Conservation (phyloP, 2,113 vertebrate genomes). For the Xenus cinereus region DNA sequence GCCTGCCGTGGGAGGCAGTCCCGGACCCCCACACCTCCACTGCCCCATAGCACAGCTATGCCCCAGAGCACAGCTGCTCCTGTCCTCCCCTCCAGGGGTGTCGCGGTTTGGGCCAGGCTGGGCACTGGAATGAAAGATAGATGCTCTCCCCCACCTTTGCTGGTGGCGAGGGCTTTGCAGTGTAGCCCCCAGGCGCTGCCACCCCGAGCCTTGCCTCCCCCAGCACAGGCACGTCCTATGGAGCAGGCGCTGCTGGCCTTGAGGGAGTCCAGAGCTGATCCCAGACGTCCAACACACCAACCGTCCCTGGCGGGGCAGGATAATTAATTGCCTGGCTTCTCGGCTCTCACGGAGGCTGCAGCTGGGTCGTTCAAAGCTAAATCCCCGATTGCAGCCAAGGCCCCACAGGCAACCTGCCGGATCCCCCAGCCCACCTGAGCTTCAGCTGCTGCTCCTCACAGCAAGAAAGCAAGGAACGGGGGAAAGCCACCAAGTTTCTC, state of each 20-base stretch:
- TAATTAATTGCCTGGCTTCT: neutral
- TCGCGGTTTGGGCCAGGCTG: neutral
- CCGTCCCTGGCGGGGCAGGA: neutral
- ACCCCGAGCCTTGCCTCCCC: neutral
- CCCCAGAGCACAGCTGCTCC: neutral
- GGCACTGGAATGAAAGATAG: neutral
- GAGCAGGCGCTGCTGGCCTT: rapidly evolving
- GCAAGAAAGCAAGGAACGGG: rapidly evolving
- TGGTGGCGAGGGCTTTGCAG: rapidly evolving
- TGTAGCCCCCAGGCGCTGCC: neutral
- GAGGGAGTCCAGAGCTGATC: neutral
- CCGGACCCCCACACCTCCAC: too few relatives aligned
- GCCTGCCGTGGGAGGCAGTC: neutral
- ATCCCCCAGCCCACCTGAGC: neutral
- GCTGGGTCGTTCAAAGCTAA: neutral
- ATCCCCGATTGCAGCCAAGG: rapidly evolving
- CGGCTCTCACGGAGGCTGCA: neutral
- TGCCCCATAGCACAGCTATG: neutral
- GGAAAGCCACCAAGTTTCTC: neutral
- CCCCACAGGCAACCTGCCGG: rapidly evolving
- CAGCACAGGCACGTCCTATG: rapidly evolving
- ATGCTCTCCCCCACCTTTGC: neutral
- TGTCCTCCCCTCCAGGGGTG: neutral
- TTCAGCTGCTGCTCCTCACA: rapidly evolving
- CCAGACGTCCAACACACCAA: neutral